phyloP scores from a whole-genome alignment of 1,140 invertebrate species.

The Trachelipus rathkii region DNA sequence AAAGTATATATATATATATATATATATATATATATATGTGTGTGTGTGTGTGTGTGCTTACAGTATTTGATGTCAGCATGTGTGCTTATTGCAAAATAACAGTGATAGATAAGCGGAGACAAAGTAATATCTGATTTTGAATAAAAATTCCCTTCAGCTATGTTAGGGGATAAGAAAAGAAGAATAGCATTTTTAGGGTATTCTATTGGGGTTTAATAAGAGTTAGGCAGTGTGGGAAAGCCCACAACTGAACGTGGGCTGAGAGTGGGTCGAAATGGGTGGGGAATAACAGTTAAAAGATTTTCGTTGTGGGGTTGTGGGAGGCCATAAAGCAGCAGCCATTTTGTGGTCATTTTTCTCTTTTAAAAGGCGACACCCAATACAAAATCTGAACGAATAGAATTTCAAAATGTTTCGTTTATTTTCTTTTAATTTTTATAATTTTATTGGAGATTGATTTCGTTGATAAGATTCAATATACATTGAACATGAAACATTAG shows the following conservation, averaged over 20 bases:
- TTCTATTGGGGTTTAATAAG: neutral
- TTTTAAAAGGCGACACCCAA: neutral
- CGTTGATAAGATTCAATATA: neutral
- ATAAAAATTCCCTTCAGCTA: neutral
- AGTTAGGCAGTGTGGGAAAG: neutral
- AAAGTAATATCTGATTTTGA: neutral
- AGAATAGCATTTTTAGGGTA: neutral
- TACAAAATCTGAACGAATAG: neutral
- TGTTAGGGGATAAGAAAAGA: neutral
- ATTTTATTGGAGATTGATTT: neutral
- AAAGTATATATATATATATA: too few relatives aligned
- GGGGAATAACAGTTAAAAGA: neutral
- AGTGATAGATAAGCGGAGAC: neutral
- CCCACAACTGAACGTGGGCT: constrained; percentile 8
- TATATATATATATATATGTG: too few relatives aligned
- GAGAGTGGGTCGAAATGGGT: constrained; percentile 4
- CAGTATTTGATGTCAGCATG: too few relatives aligned
- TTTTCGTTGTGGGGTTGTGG: neutral
- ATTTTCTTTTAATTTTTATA: neutral
- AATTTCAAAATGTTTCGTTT: neutral
- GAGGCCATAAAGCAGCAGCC: neutral
- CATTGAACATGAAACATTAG: neutral
- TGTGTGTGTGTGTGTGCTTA: too few relatives aligned
- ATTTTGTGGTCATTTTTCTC: neutral
- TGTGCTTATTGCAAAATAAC: too few relatives aligned